Conservation (phyloP, 1,140 invertebrate genomes). For the Drosophila triauraria region DNA sequence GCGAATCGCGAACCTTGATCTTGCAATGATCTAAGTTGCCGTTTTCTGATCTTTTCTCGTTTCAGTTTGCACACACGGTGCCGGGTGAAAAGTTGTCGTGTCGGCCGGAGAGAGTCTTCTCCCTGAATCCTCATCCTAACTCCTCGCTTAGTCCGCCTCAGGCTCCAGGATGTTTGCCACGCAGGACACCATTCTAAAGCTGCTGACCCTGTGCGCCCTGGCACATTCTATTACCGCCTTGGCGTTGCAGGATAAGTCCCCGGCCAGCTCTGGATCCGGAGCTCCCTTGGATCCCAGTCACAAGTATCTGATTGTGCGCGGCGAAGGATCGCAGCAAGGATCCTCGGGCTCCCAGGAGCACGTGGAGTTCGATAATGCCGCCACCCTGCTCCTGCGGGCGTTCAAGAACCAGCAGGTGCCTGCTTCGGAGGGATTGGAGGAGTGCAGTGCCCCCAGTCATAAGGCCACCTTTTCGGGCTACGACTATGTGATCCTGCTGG, state of each 20-base stretch:
- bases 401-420: constrained; percentile 45
- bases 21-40: constrained; percentile 51
- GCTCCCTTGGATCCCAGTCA: constrained; percentile 42
- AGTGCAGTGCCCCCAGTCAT: constrained; percentile 75
- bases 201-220: constrained; percentile 75
- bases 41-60: constrained; percentile 22
- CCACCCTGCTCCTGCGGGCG: constrained; percentile 52
- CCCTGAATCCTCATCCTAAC: neutral
- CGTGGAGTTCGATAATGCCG: constrained; percentile 67
- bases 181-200: constrained; percentile 65
- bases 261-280: constrained; percentile 13
- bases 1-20: constrained; percentile 63
- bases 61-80: constrained; percentile 42
- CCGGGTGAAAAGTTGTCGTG: constrained; percentile 51
- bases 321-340: constrained; percentile 30
- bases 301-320: constrained; percentile 77
- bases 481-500: constrained; percentile 88
- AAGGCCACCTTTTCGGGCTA: constrained; percentile 74
- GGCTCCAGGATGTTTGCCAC: constrained; percentile 59
- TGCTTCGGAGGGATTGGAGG: constrained; percentile 38
- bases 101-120: constrained; percentile 14
- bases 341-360: constrained; percentile 60
- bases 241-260: constrained; percentile 39
- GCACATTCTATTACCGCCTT: constrained; percentile 70
- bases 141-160: neutral